phyloP scores from a whole-genome alignment of 2,888 invertebrate genomes.

The Trichopria drosophilae region DNA sequence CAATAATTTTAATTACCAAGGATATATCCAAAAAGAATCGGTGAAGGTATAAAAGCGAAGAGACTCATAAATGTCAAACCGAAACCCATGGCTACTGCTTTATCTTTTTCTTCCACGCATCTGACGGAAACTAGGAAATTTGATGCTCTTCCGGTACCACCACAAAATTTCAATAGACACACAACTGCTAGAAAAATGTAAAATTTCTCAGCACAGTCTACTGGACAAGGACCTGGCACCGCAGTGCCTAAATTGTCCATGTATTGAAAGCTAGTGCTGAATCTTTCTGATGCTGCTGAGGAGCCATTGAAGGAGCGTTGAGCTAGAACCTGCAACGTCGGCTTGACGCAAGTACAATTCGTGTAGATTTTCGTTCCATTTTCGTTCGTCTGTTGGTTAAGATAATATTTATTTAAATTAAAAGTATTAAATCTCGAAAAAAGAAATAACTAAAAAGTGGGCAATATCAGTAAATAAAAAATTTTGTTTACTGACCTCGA shows the following conservation, averaged over 20 bases:
- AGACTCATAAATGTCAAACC: constrained; percentile 70
- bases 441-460: neutral
- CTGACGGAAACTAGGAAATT: constrained; percentile 67
- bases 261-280: no score
- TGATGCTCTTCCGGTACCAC: constrained; percentile 66
- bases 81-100: constrained; percentile 73
- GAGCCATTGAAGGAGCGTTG: constrained; percentile 34
- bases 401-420: neutral
- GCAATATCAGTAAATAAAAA: neutral
- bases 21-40: constrained; percentile 75
- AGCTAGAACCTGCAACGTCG: constrained; percentile 35
- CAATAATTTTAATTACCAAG: constrained; percentile 60
- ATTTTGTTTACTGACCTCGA: constrained; percentile 43
- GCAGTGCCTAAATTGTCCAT: constrained; percentile 52
- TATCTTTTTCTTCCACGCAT: constrained; percentile 74
- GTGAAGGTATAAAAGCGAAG: constrained; percentile 75
- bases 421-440: neutral
- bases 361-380: constrained; percentile 52
- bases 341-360: constrained; percentile 61
- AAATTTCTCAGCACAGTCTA: constrained; percentile 64
- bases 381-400: constrained; percentile 43
- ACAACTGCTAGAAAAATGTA: constrained; percentile 62
- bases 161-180: constrained; percentile 64
- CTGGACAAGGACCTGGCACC: constrained; percentile 62
- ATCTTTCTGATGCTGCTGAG: constrained; percentile 34